phyloP scores from a whole-genome alignment of 2,113 vertebrate genomes.

The Pogona vitticeps region DNA sequence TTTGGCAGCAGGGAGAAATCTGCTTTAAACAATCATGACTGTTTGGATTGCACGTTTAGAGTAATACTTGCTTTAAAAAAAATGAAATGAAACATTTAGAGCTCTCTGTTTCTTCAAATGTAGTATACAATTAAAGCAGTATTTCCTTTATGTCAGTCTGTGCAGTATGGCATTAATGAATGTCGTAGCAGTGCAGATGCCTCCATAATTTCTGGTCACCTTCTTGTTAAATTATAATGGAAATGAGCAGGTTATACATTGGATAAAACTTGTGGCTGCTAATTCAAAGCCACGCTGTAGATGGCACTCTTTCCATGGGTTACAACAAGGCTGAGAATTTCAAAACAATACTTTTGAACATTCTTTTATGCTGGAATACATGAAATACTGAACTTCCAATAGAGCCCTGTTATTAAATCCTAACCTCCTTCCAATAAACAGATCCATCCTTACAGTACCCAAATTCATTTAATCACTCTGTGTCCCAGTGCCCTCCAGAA shows the following conservation, averaged over 20 bases:
- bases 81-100: constrained; percentile 22
- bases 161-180: not conserved
- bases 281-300: constrained; percentile 51
- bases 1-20: not conserved
- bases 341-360: not conserved
- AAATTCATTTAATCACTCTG: constrained; percentile 9
- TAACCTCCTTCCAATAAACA: not conserved
- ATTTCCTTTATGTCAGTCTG: not conserved
- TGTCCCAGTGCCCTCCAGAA: not conserved
- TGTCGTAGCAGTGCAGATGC: not conserved
- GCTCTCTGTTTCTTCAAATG: not conserved
- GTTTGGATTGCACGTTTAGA: not conserved
- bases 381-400: constrained; percentile 18
- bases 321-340: not conserved
- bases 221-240: not conserved
- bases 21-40: constrained; percentile 19
- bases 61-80: not conserved
- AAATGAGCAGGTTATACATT: not conserved
- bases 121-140: rapidly evolving
- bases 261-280: not conserved
- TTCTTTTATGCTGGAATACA: constrained; percentile 47
- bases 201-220: not conserved
- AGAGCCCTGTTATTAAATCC: not conserved
- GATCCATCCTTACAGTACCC: not conserved
- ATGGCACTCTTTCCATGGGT: constrained; percentile 67